Conservation (phyloP, 2,888 invertebrate genomes). For the Heliconius sara region DNA sequence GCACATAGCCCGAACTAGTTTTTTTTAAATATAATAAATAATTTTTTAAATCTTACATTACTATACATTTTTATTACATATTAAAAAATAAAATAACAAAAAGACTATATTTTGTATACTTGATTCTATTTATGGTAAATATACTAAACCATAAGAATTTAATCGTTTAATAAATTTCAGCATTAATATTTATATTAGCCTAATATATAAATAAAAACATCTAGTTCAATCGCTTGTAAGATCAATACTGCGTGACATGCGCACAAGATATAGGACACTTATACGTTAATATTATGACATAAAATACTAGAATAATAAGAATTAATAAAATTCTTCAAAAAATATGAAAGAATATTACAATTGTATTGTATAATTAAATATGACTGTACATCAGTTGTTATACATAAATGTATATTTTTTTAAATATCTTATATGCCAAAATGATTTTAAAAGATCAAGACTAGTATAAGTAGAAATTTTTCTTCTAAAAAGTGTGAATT, state of each 20-base stretch:
- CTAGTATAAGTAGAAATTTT: not conserved
- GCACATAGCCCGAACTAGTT: not conserved
- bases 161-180: not conserved
- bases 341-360: not conserved
- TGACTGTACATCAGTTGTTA: not conserved
- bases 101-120: not conserved
- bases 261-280: slow-evolving; percentile 78
- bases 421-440: not conserved
- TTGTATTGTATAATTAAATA: not conserved
- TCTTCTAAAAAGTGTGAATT: not conserved
- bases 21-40: not conserved
- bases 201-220: slow-evolving; percentile 53
- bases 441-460: not conserved
- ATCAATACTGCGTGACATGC: slow-evolving; percentile 81
- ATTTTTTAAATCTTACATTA: not conserved
- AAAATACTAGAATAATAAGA: slow-evolving; percentile 29
- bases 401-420: too few relatives aligned
- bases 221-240: slow-evolving; percentile 57
- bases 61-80: not conserved
- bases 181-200: not conserved
- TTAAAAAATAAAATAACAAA: not conserved
- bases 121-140: not conserved
- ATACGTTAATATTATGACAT: slow-evolving; percentile 47
- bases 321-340: not conserved
- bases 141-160: not conserved